Evolutionary conservation across 2,888 invertebrate species (phyloP).

Genomic region (Margaritifera margaritifera): DNA sequence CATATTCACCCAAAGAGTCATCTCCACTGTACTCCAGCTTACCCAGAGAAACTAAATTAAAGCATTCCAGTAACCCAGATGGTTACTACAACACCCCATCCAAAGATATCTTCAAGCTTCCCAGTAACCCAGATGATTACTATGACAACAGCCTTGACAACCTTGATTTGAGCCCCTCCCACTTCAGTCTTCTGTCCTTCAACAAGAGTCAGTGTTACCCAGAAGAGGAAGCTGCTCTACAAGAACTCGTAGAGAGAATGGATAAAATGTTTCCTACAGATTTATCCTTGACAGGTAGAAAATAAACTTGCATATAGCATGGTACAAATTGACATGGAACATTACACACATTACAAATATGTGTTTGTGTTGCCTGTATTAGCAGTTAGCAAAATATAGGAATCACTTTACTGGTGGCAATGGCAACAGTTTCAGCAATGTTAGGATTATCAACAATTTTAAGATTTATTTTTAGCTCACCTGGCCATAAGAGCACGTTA

Average conservation of each 20-base stretch:
- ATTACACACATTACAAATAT: too few species aligned
- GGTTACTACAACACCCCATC: background rate
- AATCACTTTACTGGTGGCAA: too few species aligned
- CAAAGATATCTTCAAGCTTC: background rate
- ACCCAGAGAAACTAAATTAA: too few species aligned
- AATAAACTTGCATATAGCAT: background rate
- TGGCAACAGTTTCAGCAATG: too few species aligned
- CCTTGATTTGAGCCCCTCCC: constrained; percentile 44
- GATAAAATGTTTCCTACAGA: constrained; percentile 47
- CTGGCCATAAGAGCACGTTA: too few species aligned
- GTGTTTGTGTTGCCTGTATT: too few species aligned
- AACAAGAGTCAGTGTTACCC: constrained; percentile 48
- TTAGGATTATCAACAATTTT: too few species aligned
- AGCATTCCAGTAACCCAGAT: background rate
- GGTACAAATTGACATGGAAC: too few species aligned
- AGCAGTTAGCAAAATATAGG: too few species aligned
- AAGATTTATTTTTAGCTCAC: too few species aligned
- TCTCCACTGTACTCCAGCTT: too few species aligned
- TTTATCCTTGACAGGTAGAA: constrained; percentile 31
- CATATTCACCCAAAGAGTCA: too few species aligned
- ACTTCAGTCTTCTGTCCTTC: constrained; percentile 51
- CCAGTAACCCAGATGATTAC: background rate
- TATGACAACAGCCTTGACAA: constrained; percentile 39
- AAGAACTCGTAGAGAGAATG: constrained; percentile 47
- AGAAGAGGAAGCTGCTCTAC: constrained; percentile 53